phyloP scores from a whole-genome alignment of 2,113 vertebrate species.

The Argyrosomus japonicus region DNA sequence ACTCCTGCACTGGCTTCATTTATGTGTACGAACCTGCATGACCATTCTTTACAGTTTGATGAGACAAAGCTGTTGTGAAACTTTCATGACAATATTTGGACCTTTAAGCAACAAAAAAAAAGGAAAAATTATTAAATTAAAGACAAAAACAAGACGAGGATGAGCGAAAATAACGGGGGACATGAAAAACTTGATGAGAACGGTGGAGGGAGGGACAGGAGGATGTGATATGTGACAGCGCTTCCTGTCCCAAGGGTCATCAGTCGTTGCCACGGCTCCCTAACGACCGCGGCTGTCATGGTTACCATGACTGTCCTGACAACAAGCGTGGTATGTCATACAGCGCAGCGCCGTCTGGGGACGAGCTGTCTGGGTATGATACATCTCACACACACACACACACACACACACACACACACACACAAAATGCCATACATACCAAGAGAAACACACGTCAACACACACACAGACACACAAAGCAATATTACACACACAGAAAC shows the following conservation, averaged over 20 bases:
- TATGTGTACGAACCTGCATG: too few species aligned
- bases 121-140: too few species aligned
- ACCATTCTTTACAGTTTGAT: too few species aligned
- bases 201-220: not conserved
- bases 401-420: constrained; percentile 1
- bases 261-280: constrained; percentile 17
- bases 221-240: constrained; percentile 11
- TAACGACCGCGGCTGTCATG: constrained; percentile 55
- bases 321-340: constrained; percentile 49
- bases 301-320: constrained; percentile 65
- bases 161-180: too few species aligned
- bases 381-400: not conserved
- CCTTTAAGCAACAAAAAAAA: too few species aligned
- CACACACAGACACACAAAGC: not conserved
- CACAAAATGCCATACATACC: not conserved
- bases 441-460: not conserved
- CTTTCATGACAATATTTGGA: too few species aligned
- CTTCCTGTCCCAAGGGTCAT: constrained; percentile 41
- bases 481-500: not conserved
- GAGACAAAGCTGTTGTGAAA: too few species aligned
- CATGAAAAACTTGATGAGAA: not conserved
- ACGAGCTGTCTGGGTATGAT: constrained; percentile 47
- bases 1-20: too few species aligned
- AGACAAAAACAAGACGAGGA: not conserved
- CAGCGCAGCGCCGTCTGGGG: constrained; percentile 38